Evolutionary conservation across 2,888 invertebrate species (phyloP), one percentile per base, ranked within the genome.

Genomic region (Brenthis ino): DNA sequence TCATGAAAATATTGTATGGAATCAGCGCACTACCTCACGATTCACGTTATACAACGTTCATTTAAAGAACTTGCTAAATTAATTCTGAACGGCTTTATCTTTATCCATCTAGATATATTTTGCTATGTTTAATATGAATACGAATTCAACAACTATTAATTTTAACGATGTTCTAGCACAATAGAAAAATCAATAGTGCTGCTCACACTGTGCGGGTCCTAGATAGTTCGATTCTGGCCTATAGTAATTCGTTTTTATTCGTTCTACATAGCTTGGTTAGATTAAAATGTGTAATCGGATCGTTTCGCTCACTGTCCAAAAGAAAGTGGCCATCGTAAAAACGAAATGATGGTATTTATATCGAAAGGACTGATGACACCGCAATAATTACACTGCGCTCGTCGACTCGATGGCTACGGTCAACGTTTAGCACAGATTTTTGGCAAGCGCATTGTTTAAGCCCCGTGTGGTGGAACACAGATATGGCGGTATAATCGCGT

Each of bases 361-460:
- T 43, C 37, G 37, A 43, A 43, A 43, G 37, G 37, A 43, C 37
- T 43, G 8, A 43, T 43, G 37, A 43, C 37, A 43, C 11, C 2
- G 37, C 37, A 43, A 43, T 43, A 43, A 43, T 11, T 43, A 43
- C 37, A 43, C 28, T 43, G 11, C 20, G 47, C 47, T 14, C 47
- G 14, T 24, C 24, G n/a, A 28, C 11, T 28, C 28, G n/a, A 60
- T 50, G 12, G 4, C 48, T 28, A 47, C 47, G 24, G 24, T 4
- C 6, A 20, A 33, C 14, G 54, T 64, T 73, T 68, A 67, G 58
- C 71, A 67, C 60, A 11, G 47, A 67, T 72, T 75, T 73, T 72
- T 70, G 72, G 74, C 71, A 69, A 69, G 64, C 55, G 64, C 65
- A 75, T 75, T 75, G 75, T 74, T 72, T 68, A 65, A 64, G 67